Evolutionary conservation across 2,888 invertebrate species (phyloP).

Genomic region (Portevinia maculata): DNA sequence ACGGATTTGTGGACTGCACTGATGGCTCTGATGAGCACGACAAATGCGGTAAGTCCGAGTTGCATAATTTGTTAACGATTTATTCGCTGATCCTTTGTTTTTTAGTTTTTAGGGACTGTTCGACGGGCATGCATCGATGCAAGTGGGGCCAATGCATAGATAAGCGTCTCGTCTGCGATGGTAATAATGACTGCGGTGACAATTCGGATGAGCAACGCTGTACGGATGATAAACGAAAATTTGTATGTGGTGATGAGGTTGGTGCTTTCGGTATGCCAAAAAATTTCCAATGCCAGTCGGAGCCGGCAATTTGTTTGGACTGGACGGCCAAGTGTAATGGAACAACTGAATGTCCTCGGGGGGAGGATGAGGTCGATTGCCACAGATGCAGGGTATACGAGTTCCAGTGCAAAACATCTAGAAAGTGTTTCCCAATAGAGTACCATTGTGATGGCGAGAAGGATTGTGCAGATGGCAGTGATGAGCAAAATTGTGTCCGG

Average conservation of each 20-base stretch:
- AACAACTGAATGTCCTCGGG: constrained; percentile 87
- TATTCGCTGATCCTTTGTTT: neutral
- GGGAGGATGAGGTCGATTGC: constrained; percentile 88
- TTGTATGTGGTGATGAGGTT: constrained; percentile 82
- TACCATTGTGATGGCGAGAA: constrained; percentile 86
- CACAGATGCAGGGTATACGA: constrained; percentile 85
- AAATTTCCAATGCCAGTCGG: constrained; percentile 80
- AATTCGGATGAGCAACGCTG: constrained; percentile 84
- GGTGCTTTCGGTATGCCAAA: constrained; percentile 73
- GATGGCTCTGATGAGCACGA: constrained; percentile 90
- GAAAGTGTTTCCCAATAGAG: constrained; percentile 84
- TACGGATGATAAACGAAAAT: constrained; percentile 67
- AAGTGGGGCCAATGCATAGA: constrained; percentile 85
- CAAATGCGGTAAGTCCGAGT: constrained; percentile 81
- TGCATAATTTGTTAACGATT: constrained; percentile 79
- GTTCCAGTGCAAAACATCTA: constrained; percentile 86
- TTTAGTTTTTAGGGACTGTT: constrained; percentile 77
- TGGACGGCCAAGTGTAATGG: constrained; percentile 85
- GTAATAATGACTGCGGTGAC: constrained; percentile 85
- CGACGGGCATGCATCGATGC: constrained; percentile 81
- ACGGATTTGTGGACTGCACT: constrained; percentile 88
- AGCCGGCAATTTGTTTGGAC: constrained; percentile 78
- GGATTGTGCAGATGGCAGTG: constrained; percentile 89
- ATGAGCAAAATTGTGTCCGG: constrained; percentile 86
- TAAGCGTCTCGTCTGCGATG: constrained; percentile 84